Conservation (phyloP, 2,888 invertebrate species). For the Heliconius ethilla region DNA sequence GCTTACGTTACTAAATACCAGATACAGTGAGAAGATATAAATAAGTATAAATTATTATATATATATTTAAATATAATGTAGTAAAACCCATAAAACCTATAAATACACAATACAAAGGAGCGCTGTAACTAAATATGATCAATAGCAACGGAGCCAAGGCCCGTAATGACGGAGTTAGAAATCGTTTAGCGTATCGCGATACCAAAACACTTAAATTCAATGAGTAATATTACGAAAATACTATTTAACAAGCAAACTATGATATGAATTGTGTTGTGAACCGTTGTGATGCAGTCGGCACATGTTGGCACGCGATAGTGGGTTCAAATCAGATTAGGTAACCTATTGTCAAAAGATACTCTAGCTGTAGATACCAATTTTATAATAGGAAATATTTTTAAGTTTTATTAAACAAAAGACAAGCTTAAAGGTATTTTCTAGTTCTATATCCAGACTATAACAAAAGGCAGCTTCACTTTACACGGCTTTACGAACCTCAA, state of each 20-base stretch:
- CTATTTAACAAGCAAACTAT: slow-evolving; percentile 44
- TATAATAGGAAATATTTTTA: no score
- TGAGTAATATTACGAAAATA: slow-evolving; percentile 53
- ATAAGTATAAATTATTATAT: background rate
- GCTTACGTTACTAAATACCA: no score
- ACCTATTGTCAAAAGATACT: no score
- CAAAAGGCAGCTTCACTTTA: no score
- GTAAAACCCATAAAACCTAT: slow-evolving; percentile 7
- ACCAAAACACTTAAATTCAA: slow-evolving; percentile 46
- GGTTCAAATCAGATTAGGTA: no score
- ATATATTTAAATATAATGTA: background rate
- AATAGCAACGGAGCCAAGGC: slow-evolving; percentile 48
- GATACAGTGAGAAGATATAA: background rate
- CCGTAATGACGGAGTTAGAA: slow-evolving; percentile 44
- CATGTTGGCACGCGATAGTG: background rate
- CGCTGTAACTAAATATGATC: slow-evolving; percentile 45
- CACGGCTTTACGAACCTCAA: no score
- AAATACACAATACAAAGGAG: slow-evolving; percentile 27
- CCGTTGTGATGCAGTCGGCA: background rate
- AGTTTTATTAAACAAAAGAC: no score
- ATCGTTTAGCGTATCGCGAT: slow-evolving; percentile 45
- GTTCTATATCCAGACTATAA: no score
- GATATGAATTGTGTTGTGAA: slow-evolving; percentile 29
- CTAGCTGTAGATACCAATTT: no score
- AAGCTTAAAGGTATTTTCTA: no score